A percentile compares a stretch with the other conserved stretches of the same genome.
Conservation (phyloP, 1,140 invertebrate genomes). For the Lepidurus apus region DNA sequence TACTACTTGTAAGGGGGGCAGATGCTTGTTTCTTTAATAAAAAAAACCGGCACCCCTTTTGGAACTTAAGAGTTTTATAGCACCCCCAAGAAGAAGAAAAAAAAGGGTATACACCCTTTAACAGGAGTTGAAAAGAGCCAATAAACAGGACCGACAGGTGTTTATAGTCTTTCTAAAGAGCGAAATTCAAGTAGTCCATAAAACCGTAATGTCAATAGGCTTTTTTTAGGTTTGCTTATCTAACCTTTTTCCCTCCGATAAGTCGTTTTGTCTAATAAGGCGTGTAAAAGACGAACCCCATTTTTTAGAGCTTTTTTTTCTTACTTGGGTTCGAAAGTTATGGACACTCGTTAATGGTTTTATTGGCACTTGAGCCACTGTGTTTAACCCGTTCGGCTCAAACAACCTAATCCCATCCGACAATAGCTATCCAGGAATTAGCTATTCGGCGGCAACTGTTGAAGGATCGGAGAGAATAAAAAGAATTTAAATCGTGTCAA, state of each 20-base stretch:
- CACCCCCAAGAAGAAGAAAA: neutral
- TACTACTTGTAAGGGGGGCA: neutral
- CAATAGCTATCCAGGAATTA: neutral
- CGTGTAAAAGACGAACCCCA: neutral
- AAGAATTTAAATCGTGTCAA: neutral
- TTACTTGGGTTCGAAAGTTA: neutral
- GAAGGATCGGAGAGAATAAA: neutral
- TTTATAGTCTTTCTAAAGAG: neutral
- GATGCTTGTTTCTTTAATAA: slow-evolving; percentile 9
- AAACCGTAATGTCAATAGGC: slow-evolving; percentile 4
- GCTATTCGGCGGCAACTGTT: neutral
- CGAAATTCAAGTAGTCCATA: neutral
- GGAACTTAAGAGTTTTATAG: neutral
- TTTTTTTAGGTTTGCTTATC: neutral
- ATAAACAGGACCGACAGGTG: neutral
- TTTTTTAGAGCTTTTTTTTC: neutral
- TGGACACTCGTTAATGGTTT: neutral
- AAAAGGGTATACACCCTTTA: neutral
- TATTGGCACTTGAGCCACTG: neutral
- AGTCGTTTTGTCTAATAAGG: neutral
- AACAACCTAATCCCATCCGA: neutral
- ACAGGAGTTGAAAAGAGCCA: neutral
- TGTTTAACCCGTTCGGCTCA: neutral
- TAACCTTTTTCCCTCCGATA: neutral
- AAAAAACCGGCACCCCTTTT: neutral